Conservation (phyloP, 2,888 invertebrate species). For the Drosophila nr. fundita region DNA sequence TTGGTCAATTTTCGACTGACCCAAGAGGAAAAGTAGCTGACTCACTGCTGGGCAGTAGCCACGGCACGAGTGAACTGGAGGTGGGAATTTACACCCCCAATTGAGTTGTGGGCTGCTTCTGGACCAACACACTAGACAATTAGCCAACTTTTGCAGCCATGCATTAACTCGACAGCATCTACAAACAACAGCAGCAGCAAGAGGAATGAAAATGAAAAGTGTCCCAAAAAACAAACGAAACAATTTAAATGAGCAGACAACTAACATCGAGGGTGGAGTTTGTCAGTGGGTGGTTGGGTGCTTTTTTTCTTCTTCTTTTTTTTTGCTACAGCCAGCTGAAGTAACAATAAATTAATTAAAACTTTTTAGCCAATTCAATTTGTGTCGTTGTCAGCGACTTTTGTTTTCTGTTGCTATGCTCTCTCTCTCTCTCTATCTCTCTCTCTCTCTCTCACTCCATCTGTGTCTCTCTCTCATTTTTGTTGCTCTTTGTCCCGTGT, state of each 20-base stretch:
- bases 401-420: conserved; percentile 42
- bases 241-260: conserved; percentile 74
- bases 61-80: conserved; percentile 3
- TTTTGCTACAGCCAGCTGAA: conserved; percentile 53
- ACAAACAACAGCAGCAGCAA: conserved; percentile 25
- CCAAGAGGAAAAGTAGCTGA: conserved; percentile 28
- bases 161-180: conserved; percentile 70
- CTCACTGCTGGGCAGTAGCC: conserved; percentile 37
- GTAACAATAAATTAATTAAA: conserved; percentile 81
- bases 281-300: not conserved
- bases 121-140: conserved; percentile 60
- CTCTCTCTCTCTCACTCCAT: not conserved
- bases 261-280: conserved; percentile 1
- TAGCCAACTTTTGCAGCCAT: conserved; percentile 76
- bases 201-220: conserved; percentile 58
- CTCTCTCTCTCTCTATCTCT: not conserved
- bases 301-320: conserved; percentile 5
- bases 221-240: conserved; percentile 36
- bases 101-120: conserved; percentile 29
- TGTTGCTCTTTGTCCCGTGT: conserved; percentile 62
- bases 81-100: conserved; percentile 40
- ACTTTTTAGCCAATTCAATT: conserved; percentile 81
- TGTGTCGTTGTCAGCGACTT: conserved; percentile 71
- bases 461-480: not conserved
- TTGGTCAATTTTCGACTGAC: conserved; percentile 6